These are phyloP conservation scores for Fregetta grallaria DNA, from an alignment of 2,113 vertebrate genomes.

Conservation along the genomic window DNA sequence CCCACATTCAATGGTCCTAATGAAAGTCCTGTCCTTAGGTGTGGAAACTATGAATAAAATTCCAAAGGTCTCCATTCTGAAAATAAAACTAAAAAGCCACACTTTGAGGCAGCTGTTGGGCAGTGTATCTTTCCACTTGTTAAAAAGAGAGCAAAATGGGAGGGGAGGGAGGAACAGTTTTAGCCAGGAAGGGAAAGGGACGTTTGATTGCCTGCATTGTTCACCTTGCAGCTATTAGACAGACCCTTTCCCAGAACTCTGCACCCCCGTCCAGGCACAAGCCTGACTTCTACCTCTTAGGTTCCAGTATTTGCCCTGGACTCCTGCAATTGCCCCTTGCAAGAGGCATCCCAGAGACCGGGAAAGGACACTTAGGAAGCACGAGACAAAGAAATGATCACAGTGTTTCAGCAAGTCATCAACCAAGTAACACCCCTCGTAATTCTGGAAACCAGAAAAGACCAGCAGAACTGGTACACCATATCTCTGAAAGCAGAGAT, in stretches of 20 bases:
- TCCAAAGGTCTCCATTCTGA: background rate
- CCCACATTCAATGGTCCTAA: background rate
- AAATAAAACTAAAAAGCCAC: background rate
- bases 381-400: background rate
- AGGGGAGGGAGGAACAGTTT: background rate
- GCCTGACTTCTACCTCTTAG: background rate
- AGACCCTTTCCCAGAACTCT: background rate
- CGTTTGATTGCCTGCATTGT: background rate
- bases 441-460: background rate
- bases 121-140: background rate
- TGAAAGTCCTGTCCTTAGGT: background rate
- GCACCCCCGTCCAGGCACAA: background rate
- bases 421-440: background rate
- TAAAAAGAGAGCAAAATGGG: background rate
- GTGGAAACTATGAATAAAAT: background rate
- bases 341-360: background rate
- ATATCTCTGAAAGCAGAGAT: background rate
- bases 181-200: background rate
- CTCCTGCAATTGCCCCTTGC: background rate
- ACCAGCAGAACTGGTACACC: conserved; percentile 2
- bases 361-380: background rate
- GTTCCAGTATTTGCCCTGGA: background rate
- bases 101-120: background rate
- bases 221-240: background rate
- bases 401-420: background rate